Base-by-base conservation (phyloP, 2,888 invertebrate genomes). In the Oeneis ivallda region DNA sequence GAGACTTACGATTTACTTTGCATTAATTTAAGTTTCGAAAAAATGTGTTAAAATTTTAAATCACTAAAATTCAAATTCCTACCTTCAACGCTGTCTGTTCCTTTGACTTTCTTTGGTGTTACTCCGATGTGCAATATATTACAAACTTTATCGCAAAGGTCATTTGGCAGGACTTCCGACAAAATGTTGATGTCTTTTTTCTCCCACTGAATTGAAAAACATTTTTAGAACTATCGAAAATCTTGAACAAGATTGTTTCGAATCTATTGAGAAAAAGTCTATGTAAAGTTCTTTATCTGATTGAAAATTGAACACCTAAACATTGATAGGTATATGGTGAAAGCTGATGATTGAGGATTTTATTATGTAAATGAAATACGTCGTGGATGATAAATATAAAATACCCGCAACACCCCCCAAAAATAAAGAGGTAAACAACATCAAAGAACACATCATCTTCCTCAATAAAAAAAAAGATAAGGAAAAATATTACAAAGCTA, bases 91-190 rank as follows among this genome's bases (percentile, higher is more conserved):
- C 67, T 64, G 10, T 72, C 69, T 11, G 65, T 47, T 64, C 73
- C 66, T 11, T 75, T 66, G 26, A 62, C 13, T n/a, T 65, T 63
- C 7, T 67, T 59, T 1, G 64, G 13, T 37, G 74, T 64, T 6
- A 76, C 68, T 0, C 85, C 83, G 34, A 89, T 81, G 26, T 82
- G 77, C 34, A 92, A 76, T 57, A 83, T 84, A 0, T 70, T 72
- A 69, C 89, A 91, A 49, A 92, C 89, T 79, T 80, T 85, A 70
- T 80, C 72, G 66, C 88, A 92, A 5, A 92, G 69, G n/a, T 85
- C 75, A 17, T 73, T 73, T 1, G 92, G 88, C 39, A 92, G 72
- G 19, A 84, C 83, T 76, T 85, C 81, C 5, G 84, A 77, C 57
- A 90, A 74, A 41, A 75, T 74, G 65, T 72, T 77, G 59, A 87